phyloP scores from a whole-genome alignment of 2,888 invertebrate genomes.

The Cheilosia grossa region DNA sequence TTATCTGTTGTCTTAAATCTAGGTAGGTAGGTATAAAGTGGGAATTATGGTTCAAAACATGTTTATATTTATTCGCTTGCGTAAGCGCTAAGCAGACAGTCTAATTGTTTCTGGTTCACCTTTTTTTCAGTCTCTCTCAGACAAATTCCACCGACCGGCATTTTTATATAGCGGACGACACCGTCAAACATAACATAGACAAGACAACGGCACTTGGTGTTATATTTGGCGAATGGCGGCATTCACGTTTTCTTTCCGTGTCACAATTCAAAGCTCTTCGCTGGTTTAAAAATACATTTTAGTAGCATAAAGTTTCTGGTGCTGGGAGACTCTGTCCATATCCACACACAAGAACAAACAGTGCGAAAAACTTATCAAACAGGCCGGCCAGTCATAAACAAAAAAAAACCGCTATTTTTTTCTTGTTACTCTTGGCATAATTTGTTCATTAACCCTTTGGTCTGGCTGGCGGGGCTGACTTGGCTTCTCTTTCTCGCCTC shows the following conservation, averaged over 20 bases:
- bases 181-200: background rate
- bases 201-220: constrained; percentile 18
- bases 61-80: constrained; percentile 36
- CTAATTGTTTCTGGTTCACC: constrained; percentile 17
- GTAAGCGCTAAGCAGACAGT: constrained; percentile 7
- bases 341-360: constrained; percentile 1
- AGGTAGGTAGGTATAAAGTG: background rate
- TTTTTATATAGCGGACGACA: background rate
- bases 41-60: constrained; percentile 5
- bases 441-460: constrained; percentile 64
- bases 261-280: constrained; percentile 18
- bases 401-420: too few species aligned
- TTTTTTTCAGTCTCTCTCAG: background rate
- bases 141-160: constrained; percentile 22
- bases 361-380: constrained; percentile 40
- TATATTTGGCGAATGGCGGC: constrained; percentile 23
- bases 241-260: constrained; percentile 30
- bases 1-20: constrained; percentile 3
- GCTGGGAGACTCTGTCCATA: background rate
- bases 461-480: constrained; percentile 14
- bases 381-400: constrained; percentile 22
- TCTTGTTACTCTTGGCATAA: constrained; percentile 45
- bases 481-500: constrained; percentile 6
- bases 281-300: constrained; percentile 38
- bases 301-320: constrained; percentile 24